Percentiles rank a stretch among this genome's conserved stretches.
Conservation (phyloP, 2,888 invertebrate genomes). For the Shargacucullia verbasci region DNA sequence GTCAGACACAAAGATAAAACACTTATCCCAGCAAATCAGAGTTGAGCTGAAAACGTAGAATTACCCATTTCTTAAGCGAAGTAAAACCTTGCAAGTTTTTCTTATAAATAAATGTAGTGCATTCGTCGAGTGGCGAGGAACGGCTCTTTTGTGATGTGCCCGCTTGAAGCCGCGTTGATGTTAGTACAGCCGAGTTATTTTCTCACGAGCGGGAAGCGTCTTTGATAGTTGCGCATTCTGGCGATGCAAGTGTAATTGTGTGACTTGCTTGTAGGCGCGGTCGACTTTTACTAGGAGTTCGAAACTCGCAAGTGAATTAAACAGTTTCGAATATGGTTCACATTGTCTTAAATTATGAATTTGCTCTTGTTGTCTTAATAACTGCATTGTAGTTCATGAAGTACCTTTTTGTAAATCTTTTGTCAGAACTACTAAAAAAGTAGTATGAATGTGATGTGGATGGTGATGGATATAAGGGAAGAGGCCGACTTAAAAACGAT, state of each 20-base stretch:
- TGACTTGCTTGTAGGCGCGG: slow-evolving; percentile 43
- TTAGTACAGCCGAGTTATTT: slow-evolving; percentile 54
- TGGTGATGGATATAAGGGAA: too few relatives aligned
- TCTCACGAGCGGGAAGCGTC: slow-evolving; percentile 55
- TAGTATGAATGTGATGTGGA: too few relatives aligned
- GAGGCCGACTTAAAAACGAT: too few relatives aligned
- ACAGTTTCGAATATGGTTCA: too few relatives aligned
- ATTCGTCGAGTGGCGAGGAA: slow-evolving; percentile 63
- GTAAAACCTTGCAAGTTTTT: slow-evolving; percentile 59
- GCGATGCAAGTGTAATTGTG: slow-evolving; percentile 56
- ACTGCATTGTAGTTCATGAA: too few relatives aligned
- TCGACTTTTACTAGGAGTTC: slow-evolving; percentile 27
- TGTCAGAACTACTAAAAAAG: too few relatives aligned
- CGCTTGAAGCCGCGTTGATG: slow-evolving; percentile 38
- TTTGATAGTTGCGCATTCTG: slow-evolving; percentile 59
- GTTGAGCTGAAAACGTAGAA: slow-evolving; percentile 56
- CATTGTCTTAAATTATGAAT: too few relatives aligned
- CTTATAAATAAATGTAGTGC: slow-evolving; percentile 66
- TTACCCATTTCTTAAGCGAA: slow-evolving; percentile 51
- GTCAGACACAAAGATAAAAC: slow-evolving; percentile 41
- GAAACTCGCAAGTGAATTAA: slow-evolving; percentile 14
- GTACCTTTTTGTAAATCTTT: too few relatives aligned
- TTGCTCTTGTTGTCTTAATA: too few relatives aligned
- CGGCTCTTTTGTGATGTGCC: slow-evolving; percentile 54
- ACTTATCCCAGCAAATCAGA: slow-evolving; percentile 44